Conservation (phyloP, 2,113 vertebrate species). For the Burhinus oedicnemus region DNA sequence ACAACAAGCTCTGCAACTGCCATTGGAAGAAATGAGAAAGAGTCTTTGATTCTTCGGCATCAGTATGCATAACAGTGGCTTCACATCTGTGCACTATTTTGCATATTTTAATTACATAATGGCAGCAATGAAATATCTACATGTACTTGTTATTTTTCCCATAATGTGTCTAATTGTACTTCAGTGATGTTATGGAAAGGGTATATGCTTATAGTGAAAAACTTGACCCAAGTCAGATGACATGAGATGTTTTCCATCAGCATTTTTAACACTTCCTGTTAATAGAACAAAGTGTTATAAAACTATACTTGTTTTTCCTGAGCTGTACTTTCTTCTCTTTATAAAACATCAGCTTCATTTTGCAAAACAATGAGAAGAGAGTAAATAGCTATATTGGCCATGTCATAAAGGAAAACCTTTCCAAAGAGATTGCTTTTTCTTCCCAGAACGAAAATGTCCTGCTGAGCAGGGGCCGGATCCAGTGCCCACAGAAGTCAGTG, state of each 20-base stretch:
- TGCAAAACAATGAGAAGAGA: neutral
- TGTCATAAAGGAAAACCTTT: conserved; percentile 67
- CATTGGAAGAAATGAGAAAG: neutral
- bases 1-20: neutral
- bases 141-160: neutral
- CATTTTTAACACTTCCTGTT: neutral
- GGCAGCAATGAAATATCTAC: neutral
- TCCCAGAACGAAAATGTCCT: conserved; percentile 50
- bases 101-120: neutral
- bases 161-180: neutral
- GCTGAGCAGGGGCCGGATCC: conserved; percentile 9
- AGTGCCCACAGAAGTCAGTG: conserved; percentile 36
- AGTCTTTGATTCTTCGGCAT: neutral
- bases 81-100: neutral
- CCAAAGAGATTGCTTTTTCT: conserved; percentile 57
- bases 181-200: neutral
- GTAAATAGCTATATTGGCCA: conserved; percentile 2
- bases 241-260: neutral
- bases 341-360: neutral
- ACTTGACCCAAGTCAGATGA: neutral
- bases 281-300: neutral
- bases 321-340: neutral
- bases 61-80: neutral
- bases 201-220: neutral
- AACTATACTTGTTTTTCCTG: conserved; percentile 15